Conservation (phyloP, 1,140 invertebrate genomes). For the Lithobius niger region DNA sequence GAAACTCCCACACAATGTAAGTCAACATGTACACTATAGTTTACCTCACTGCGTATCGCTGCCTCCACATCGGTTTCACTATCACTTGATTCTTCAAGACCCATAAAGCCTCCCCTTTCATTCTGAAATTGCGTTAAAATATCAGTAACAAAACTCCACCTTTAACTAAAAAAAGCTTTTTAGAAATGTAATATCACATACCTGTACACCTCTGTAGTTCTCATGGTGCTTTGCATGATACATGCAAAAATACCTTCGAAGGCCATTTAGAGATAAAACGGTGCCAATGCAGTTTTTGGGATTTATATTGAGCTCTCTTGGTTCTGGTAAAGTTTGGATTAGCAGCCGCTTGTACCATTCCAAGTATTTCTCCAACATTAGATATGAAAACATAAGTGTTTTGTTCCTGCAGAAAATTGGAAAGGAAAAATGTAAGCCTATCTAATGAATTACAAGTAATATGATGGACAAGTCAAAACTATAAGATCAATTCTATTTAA, state of each 20-base stretch:
- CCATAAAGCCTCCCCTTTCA: conserved; percentile 54
- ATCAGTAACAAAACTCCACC: not conserved
- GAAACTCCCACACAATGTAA: not conserved
- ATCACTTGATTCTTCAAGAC: conserved; percentile 50
- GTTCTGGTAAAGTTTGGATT: conserved; percentile 64
- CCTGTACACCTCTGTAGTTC: conserved; percentile 2
- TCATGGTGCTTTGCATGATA: conserved; percentile 89
- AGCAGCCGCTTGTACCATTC: conserved; percentile 83
- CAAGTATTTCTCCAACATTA: conserved; percentile 80
- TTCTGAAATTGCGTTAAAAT: conserved; percentile 7
- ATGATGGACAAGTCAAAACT: too few species aligned
- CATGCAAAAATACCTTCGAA: conserved; percentile 94
- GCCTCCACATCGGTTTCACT: conserved; percentile 45
- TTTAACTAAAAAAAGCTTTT: not conserved
- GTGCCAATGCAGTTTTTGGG: conserved; percentile 94
- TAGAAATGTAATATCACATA: not conserved
- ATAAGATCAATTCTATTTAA: too few species aligned
- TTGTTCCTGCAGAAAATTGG: conserved; percentile 54
- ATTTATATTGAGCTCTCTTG: conserved; percentile 75
- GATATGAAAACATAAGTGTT: conserved; percentile 82
- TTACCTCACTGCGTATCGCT: conserved; percentile 3
- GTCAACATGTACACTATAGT: not conserved
- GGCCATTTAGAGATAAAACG: conserved; percentile 87
- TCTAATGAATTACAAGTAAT: too few species aligned
- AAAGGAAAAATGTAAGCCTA: not conserved